These are phyloP conservation scores for Rhinella marina DNA, from an alignment of 2,797 vertebrate genomes.

Conservation along the genomic window DNA sequence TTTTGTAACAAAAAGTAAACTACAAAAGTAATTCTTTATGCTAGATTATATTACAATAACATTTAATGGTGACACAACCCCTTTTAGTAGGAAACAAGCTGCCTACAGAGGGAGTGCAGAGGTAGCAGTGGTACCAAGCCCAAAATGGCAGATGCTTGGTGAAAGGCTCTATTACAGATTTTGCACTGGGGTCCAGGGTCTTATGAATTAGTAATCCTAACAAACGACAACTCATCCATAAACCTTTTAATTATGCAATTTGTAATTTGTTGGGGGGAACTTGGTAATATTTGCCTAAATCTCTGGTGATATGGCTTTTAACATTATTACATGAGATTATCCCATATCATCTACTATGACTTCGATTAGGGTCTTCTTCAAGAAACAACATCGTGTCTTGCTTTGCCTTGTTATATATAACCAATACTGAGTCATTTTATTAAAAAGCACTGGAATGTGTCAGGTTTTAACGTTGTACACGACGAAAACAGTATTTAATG, in stretches of 20 bases:
- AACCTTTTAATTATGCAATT: neutral
- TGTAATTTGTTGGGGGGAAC: too few species aligned
- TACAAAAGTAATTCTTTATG: too few species aligned
- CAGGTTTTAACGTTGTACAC: neutral
- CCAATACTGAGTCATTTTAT: constrained; percentile 28
- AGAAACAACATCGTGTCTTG: neutral
- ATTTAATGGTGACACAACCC: too few species aligned
- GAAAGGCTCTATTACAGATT: neutral
- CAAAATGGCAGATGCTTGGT: neutral
- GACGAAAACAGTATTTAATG: constrained; percentile 1
- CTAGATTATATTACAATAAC: too few species aligned
- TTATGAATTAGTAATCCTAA: neutral
- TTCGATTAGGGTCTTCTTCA: neutral
- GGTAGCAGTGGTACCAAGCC: neutral
- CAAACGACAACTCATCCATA: neutral
- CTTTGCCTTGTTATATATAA: constrained; percentile 20
- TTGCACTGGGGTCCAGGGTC: neutral
- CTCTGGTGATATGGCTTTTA: neutral
- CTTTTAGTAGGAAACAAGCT: too few species aligned
- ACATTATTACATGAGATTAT: neutral
- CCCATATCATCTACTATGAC: neutral
- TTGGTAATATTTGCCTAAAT: neutral
- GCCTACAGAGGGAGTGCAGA: neutral
- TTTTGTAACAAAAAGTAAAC: too few species aligned
- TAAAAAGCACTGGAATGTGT: neutral